phyloP scores from a whole-genome alignment of 2,797 vertebrate species.

The Micropoecilia bifurca region DNA sequence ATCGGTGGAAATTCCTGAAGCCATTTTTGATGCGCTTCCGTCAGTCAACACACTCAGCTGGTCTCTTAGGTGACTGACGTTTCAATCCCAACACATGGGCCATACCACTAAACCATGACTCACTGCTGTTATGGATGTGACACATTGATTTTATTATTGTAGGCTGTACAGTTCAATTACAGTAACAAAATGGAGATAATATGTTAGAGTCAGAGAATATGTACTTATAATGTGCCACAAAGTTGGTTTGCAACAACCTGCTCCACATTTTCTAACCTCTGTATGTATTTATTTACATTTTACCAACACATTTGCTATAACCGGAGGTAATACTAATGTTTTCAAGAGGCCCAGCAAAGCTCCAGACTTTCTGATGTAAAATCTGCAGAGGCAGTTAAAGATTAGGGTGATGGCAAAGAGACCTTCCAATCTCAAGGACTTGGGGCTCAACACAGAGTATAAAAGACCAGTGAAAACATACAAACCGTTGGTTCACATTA shows the following conservation, averaged over 20 bases:
- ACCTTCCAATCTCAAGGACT: not conserved
- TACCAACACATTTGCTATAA: not conserved
- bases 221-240: not conserved
- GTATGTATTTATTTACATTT: not conserved
- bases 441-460: not conserved
- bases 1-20: conserved; percentile 19
- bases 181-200: not conserved
- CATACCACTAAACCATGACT: not conserved
- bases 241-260: not conserved
- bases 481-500: not conserved
- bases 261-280: not conserved
- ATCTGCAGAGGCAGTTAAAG: not conserved
- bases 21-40: conserved; percentile 21
- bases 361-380: not conserved
- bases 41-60: conserved; percentile 25
- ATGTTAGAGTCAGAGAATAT: not conserved
- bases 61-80: not conserved
- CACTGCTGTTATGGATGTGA: not conserved
- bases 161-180: not conserved
- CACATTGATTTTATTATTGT: not conserved
- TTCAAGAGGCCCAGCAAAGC: not conserved
- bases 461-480: not conserved
- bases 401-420: not conserved
- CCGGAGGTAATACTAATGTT: not conserved
- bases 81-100: not conserved